These are phyloP conservation scores for Thereva unica DNA, from an alignment of 2,888 invertebrate species.

Conservation along the genomic window DNA sequence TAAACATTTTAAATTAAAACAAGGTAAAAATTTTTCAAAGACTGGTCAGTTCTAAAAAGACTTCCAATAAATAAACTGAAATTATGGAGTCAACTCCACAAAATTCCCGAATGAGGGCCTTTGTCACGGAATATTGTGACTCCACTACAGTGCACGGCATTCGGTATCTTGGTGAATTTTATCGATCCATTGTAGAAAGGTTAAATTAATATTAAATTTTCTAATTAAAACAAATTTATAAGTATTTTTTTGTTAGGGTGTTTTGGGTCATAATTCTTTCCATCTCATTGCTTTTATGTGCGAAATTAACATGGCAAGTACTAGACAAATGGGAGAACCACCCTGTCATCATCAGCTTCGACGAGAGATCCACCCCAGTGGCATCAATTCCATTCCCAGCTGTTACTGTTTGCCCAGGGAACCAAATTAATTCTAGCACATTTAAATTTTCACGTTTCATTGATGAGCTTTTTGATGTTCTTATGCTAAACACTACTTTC, in stretches of 20 bases:
- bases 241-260: constrained; percentile 11
- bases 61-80: no score
- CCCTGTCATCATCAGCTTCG: constrained; percentile 33
- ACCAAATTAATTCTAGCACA: constrained; percentile 18
- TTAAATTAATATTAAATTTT: background rate
- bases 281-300: constrained; percentile 30
- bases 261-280: constrained; percentile 37
- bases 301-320: constrained; percentile 29
- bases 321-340: constrained; percentile 32
- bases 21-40: no score
- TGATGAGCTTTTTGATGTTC: constrained; percentile 6
- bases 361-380: constrained; percentile 27
- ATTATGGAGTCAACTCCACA: no score
- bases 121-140: background rate
- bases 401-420: constrained; percentile 39
- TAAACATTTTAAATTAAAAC: no score
- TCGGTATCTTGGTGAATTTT: background rate
- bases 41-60: no score
- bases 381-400: constrained; percentile 35
- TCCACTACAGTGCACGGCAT: background rate
- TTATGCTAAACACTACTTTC: background rate
- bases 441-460: constrained; percentile 26
- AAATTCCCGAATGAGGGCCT: background rate
- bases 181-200: background rate
- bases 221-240: no score